Evolutionary conservation across 2,888 invertebrate species (phyloP).

Genomic region (Camptogramma bilineatum): DNA sequence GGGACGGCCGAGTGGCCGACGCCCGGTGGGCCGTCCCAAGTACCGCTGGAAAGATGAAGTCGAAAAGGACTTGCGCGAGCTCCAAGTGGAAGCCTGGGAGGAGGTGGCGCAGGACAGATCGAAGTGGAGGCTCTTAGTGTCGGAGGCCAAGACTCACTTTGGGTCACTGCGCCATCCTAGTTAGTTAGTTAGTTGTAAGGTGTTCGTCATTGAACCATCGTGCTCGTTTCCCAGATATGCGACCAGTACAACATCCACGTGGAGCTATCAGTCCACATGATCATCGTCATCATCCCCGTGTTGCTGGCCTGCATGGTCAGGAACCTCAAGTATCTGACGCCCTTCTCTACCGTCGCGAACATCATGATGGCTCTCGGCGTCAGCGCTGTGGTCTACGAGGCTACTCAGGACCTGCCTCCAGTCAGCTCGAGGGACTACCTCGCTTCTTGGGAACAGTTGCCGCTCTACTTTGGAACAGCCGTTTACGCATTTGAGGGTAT

Average conservation of each 20-base stretch:
- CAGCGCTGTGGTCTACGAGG: conserved; percentile 90
- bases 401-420: conserved; percentile 89
- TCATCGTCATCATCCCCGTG: conserved; percentile 89
- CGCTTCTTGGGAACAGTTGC: conserved; percentile 87
- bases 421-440: conserved; percentile 86
- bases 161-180: too few species aligned
- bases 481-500: conserved; percentile 99
- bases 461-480: conserved; percentile 97
- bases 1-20: too few species aligned
- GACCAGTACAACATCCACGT: conserved; percentile 87
- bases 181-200: too few species aligned
- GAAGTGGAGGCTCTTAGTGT: too few species aligned
- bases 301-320: conserved; percentile 90
- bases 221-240: conserved; percentile 83
- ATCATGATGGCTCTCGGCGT: conserved; percentile 91
- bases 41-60: too few species aligned
- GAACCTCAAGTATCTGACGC: conserved; percentile 95
- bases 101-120: too few species aligned
- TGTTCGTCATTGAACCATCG: neutral
- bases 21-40: too few species aligned
- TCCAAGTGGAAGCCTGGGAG: too few species aligned
- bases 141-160: too few species aligned
- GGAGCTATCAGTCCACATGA: conserved; percentile 90
- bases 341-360: conserved; percentile 96
- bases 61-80: too few species aligned